Evolutionary conservation across 2,888 invertebrate genomes (phyloP).

Genomic region (Patella depressa): DNA sequence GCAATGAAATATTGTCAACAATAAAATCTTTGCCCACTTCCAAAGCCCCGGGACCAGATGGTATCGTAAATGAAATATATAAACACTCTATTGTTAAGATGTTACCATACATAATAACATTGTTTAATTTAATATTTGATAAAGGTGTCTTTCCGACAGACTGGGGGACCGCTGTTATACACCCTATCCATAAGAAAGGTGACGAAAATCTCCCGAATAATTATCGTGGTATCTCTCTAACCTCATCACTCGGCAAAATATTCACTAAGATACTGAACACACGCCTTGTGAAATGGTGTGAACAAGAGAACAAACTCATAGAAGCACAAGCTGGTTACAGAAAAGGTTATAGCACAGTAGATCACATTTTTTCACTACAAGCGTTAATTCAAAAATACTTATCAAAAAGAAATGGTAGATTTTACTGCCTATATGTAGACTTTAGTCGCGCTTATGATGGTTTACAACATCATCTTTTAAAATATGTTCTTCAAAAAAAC

Average conservation of each 20-base stretch:
- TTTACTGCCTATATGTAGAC: neutral
- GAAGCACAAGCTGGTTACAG: too few relatives aligned
- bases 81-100: slow-evolving; percentile 12
- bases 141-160: too few relatives aligned
- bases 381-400: slow-evolving; percentile 15
- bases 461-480: slow-evolving; percentile 4
- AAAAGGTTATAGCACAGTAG: too few relatives aligned
- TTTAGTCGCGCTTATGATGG: neutral
- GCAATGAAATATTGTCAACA: neutral
- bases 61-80: slow-evolving; percentile 20
- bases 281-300: too few relatives aligned
- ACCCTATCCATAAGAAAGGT: too few relatives aligned
- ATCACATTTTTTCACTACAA: too few relatives aligned
- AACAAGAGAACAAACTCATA: too few relatives aligned
- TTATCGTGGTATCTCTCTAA: too few relatives aligned
- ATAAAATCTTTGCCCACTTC: neutral
- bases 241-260: too few relatives aligned
- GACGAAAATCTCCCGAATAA: too few relatives aligned
- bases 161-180: too few relatives aligned
- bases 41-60: slow-evolving; percentile 17
- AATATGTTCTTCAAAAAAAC: slow-evolving; percentile 10
- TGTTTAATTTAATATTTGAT: slow-evolving; percentile 5
- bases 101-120: neutral
- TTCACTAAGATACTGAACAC: too few relatives aligned
- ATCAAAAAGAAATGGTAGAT: slow-evolving; percentile 14